Evolutionary conservation across 2,113 vertebrate genomes (phyloP).

Genomic region (Sylvilagus bachmani): DNA sequence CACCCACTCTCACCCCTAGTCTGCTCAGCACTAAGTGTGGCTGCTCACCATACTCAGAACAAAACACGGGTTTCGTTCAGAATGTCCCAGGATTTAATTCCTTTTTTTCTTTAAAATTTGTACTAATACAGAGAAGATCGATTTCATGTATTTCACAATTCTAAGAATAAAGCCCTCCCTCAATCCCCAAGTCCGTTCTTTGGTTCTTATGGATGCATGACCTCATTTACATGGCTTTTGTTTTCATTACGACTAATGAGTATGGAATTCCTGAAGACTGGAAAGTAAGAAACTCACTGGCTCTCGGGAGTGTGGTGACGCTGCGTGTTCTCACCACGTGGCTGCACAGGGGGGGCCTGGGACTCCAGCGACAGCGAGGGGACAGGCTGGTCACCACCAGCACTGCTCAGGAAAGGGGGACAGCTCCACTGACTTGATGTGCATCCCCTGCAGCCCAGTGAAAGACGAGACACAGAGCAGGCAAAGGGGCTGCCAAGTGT

Average conservation of each 20-base stretch:
- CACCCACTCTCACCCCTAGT: fast-evolving
- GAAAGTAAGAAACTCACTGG: not conserved
- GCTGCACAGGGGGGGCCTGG: too few species aligned
- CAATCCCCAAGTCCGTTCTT: not conserved
- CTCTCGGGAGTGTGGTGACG: not conserved
- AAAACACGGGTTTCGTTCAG: not conserved
- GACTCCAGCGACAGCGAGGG: too few species aligned
- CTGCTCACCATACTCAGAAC: not conserved
- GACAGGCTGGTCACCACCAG: too few species aligned
- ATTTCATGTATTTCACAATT: too few species aligned
- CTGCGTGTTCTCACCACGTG: not conserved
- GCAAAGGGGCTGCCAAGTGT: too few species aligned
- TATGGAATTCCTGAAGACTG: not conserved
- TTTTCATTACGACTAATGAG: not conserved
- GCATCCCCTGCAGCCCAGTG: not conserved
- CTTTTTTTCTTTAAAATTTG: not conserved
- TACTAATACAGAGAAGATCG: too few species aligned
- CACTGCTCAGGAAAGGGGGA: not conserved
- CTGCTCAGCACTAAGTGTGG: not conserved
- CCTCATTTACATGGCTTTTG: not conserved
- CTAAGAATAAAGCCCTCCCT: too few species aligned
- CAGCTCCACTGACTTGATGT: not conserved
- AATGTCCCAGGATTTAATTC: not conserved
- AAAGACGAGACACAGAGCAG: not conserved
- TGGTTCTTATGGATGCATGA: not conserved